A percentile compares a stretch with the other conserved stretches of the same genome.
phyloP scores from a whole-genome alignment of 2,113 vertebrate genomes.

The Oxyura jamaicensis region DNA sequence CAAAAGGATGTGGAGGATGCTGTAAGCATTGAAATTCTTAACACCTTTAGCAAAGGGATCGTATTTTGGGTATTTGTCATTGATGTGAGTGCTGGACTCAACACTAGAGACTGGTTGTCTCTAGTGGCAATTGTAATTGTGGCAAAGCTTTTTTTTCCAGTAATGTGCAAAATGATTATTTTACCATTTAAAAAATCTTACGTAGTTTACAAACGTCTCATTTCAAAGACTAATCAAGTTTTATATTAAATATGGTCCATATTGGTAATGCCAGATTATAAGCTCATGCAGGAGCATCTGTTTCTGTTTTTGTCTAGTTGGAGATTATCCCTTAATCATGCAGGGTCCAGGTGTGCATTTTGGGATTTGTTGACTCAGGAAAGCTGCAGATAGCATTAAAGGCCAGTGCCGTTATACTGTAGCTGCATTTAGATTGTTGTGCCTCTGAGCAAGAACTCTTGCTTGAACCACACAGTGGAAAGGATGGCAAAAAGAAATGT shows the following conservation, averaged over 20 bases:
- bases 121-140: background rate
- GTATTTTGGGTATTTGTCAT: background rate
- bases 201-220: background rate
- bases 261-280: constrained; percentile 47
- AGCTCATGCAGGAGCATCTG: constrained; percentile 33
- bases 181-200: background rate
- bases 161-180: background rate
- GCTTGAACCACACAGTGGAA: background rate
- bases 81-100: background rate
- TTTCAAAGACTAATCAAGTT: background rate
- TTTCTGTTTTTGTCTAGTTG: constrained; percentile 14
- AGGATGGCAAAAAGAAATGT: constrained; percentile 84
- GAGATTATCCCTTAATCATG: constrained; percentile 73
- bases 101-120: background rate
- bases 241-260: background rate
- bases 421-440: background rate
- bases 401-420: background rate
- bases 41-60: background rate
- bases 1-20: background rate
- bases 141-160: background rate
- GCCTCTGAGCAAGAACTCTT: background rate
- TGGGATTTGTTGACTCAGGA: constrained; percentile 65
- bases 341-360: constrained; percentile 59
- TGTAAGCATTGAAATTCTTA: background rate
- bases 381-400: constrained; percentile 48